Base-by-base conservation (phyloP, 1,140 invertebrate species). In the Musca domestica region DNA sequence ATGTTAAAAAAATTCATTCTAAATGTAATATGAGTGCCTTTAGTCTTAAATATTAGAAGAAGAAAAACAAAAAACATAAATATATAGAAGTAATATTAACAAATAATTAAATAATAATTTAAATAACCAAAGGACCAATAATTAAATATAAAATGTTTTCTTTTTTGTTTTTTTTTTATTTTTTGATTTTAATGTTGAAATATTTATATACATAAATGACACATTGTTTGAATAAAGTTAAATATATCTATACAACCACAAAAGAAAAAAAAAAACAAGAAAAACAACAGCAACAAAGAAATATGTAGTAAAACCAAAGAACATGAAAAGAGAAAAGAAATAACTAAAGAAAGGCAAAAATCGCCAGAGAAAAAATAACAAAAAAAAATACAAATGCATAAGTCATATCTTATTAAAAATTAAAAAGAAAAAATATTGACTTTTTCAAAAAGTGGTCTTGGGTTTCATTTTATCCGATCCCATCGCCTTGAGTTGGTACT, bases 121-220 rank as follows among this genome's bases (percentile, higher is more conserved):
- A 25, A 30, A 48, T 12, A 66, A 66, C 64, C 64, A 66, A 66
- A 66, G 64, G 64, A 66, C 64, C 64, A 66, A 66, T 66, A 34
- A 41, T 20, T 41, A 58, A 58, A 23, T 25, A 58, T 63, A 0
- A 27, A 27, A 58, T 22, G 15, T 23, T 58, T 22, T 58, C 7
- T 51, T 51, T 61, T 52, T 58, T 34, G 56, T 61, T 61, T 58
- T 58, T 58, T 15, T n/a, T n/a, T 41, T 41, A 12, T 4, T 30
- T 30, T 30, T 30, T 30, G 9, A 30, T 4, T n/a, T 30, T 4
- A 41, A 41, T 41, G 34, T 41, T 41, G 12, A 41, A 41, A 41
- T 41, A 41, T 9, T 41, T 41, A 41, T 41, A 41, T 41, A 41
- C 6, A 41, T 12, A 41, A 41, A 41, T 41, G 2, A 41, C 4